Evolutionary conservation across 2,113 vertebrate species (phyloP).

Genomic region (Eupsittula cactorum): DNA sequence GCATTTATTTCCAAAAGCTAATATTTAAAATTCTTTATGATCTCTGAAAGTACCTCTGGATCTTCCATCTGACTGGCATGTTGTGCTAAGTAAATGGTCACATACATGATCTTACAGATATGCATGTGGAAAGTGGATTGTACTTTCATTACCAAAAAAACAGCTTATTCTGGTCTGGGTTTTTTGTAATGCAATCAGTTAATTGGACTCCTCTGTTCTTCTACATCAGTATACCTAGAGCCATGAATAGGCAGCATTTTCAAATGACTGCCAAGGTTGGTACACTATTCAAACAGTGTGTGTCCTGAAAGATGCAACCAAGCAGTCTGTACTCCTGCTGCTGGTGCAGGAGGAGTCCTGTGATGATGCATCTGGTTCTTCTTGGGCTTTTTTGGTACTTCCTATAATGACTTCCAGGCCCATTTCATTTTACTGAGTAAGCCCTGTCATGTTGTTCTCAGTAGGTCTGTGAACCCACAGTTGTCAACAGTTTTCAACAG

Average conservation of each 20-base stretch:
- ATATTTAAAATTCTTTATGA: neutral
- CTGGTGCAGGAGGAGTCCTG: neutral
- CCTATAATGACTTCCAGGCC: neutral
- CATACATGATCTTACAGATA: neutral
- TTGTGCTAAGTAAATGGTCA: neutral
- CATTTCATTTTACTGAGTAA: neutral
- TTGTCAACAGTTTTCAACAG: neutral
- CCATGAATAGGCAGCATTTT: neutral
- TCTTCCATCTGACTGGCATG: neutral
- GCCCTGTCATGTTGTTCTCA: neutral
- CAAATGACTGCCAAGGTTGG: neutral
- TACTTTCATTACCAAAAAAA: neutral
- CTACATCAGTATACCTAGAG: neutral
- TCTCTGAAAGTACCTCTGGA: neutral
- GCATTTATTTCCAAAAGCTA: neutral
- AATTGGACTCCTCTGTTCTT: neutral
- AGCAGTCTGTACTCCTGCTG: neutral
- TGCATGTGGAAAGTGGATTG: neutral
- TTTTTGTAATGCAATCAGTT: neutral
- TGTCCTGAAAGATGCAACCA: neutral
- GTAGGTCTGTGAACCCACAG: neutral
- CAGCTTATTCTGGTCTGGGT: neutral
- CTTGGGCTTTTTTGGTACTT: neutral
- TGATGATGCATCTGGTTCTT: neutral
- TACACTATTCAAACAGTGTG: fast-evolving